Percentiles rank a stretch among this genome's conserved stretches.
Evolutionary conservation across 2,113 vertebrate genomes (phyloP).

Genomic region (Rhinoptilus africanus): DNA sequence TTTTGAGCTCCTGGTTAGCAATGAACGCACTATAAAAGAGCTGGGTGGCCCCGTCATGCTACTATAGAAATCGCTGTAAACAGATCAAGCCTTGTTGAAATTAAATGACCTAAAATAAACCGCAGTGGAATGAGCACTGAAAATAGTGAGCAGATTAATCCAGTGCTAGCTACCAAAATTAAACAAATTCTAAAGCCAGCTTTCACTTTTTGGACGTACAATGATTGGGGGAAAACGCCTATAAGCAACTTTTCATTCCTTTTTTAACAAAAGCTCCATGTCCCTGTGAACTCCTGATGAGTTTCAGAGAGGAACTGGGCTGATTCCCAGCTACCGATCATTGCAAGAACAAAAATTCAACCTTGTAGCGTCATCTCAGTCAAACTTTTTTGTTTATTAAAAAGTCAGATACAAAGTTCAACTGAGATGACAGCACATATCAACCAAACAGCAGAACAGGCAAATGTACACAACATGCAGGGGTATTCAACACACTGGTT

Average conservation of each 20-base stretch:
- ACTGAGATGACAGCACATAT: background rate
- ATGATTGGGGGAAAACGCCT: background rate
- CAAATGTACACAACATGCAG: background rate
- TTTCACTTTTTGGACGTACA: background rate
- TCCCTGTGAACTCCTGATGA: background rate
- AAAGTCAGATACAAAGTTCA: background rate
- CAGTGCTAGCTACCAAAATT: background rate
- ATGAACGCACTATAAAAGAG: background rate
- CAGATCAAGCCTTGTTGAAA: slow-evolving; percentile 61
- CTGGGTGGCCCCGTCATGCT: background rate
- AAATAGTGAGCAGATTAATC: slow-evolving; percentile 21
- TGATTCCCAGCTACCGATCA: background rate
- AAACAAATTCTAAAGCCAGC: background rate
- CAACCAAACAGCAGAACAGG: background rate
- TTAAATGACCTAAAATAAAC: slow-evolving; percentile 64
- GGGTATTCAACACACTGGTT: background rate
- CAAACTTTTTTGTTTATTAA: background rate
- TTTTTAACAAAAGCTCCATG: background rate
- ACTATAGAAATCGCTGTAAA: slow-evolving; percentile 24
- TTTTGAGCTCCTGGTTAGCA: slow-evolving; percentile 1
- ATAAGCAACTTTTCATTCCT: background rate
- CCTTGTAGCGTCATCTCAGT: background rate
- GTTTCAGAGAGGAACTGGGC: background rate
- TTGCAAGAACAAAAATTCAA: background rate
- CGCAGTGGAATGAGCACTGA: slow-evolving; percentile 21